Evolutionary conservation across 2,113 vertebrate species (phyloP).

Genomic region (Corythoichthys haematopterus): DNA sequence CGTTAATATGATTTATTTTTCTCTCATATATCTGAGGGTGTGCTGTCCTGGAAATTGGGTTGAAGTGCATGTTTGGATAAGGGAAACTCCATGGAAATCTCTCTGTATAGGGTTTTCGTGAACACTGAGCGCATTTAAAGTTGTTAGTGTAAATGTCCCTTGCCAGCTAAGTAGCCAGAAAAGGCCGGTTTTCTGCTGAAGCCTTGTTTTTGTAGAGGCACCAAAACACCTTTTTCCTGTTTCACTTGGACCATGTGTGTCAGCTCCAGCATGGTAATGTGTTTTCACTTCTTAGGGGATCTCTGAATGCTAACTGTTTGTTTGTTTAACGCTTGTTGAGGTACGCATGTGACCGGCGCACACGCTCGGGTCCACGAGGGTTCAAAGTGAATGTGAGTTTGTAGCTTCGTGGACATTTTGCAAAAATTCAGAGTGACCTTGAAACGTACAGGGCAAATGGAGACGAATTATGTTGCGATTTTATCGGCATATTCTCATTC

Average conservation of each 20-base stretch:
- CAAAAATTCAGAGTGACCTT: slow-evolving; percentile 46
- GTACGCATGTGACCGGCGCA: slow-evolving; percentile 41
- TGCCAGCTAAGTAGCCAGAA: slow-evolving; percentile 75
- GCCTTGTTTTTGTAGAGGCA: slow-evolving; percentile 84
- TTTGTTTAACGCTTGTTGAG: slow-evolving; percentile 60
- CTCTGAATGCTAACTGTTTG: slow-evolving; percentile 70
- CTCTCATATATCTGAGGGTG: slow-evolving; percentile 21
- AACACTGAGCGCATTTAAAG: slow-evolving; percentile 73
- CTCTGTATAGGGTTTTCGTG: slow-evolving; percentile 57
- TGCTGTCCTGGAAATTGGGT: slow-evolving; percentile 50
- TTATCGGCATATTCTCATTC: no score
- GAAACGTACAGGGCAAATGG: slow-evolving; percentile 10
- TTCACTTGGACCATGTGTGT: slow-evolving; percentile 82
- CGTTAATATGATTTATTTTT: slow-evolving; percentile 23
- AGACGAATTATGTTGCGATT: no score
- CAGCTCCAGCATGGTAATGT: slow-evolving; percentile 83
- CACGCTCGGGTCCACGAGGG: slow-evolving; percentile 34
- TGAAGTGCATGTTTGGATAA: slow-evolving; percentile 53
- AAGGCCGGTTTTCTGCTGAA: slow-evolving; percentile 70
- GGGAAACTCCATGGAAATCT: slow-evolving; percentile 62
- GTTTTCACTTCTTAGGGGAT: slow-evolving; percentile 84
- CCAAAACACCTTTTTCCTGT: slow-evolving; percentile 85
- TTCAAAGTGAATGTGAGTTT: slow-evolving; percentile 15
- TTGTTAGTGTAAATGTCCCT: slow-evolving; percentile 65
- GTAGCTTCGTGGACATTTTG: slow-evolving; percentile 28